Evolutionary conservation across 35 echinoderm and acorn worm genomes (phyloP).

Genomic region (Heliocidaris tuberculata): DNA sequence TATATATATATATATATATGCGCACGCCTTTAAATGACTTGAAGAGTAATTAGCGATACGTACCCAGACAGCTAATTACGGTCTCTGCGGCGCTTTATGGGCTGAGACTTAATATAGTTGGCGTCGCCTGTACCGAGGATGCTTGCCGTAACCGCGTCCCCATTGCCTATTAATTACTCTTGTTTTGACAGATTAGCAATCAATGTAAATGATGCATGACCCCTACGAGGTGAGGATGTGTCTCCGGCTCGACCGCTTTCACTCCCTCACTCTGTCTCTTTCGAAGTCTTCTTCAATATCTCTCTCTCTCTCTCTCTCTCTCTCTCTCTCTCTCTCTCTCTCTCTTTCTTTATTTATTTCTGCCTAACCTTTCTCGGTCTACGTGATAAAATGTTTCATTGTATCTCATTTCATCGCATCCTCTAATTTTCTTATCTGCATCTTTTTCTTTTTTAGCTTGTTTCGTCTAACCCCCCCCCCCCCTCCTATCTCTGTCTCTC

Average conservation of each 20-base stretch:
- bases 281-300: not conserved
- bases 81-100: not conserved
- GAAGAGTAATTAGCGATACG: constrained; percentile 27
- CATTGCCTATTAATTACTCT: constrained; percentile 49
- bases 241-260: constrained; percentile 4
- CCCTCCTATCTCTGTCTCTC: not conserved
- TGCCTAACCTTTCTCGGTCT: too few relatives aligned
- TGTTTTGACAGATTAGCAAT: constrained; percentile 52
- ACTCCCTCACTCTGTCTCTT: not conserved
- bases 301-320: not conserved
- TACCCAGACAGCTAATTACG: constrained; percentile 27
- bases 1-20: not conserved
- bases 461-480: too few relatives aligned
- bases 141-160: constrained; percentile 21
- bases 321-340: constrained; percentile 8
- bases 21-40: not conserved
- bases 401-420: too few relatives aligned
- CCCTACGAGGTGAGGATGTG: constrained; percentile 18
- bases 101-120: constrained; percentile 2
- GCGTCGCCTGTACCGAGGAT: constrained; percentile 4
- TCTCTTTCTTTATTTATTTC: not conserved
- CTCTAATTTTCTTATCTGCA: not conserved
- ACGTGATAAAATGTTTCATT: too few relatives aligned
- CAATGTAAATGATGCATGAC: constrained; percentile 54
- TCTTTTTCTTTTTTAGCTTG: too few relatives aligned